phyloP scores from a whole-genome alignment of 2,888 invertebrate species.

The Phanerotoma sp. region DNA sequence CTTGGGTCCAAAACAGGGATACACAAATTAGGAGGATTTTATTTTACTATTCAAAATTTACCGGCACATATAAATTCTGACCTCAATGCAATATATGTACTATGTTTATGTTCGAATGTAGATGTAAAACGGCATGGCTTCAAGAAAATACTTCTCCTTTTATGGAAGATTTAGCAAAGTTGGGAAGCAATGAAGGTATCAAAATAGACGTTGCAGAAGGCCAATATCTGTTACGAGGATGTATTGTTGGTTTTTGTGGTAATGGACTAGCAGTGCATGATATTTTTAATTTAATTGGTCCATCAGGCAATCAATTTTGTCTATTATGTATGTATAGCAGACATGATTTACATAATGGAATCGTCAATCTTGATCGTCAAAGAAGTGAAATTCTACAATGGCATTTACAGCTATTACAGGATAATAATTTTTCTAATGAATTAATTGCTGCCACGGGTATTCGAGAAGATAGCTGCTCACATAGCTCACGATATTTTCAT shows the following conservation, averaged over 20 bases:
- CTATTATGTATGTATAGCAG: slow-evolving; percentile 22
- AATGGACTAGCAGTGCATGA: slow-evolving; percentile 31
- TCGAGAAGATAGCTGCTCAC: slow-evolving; percentile 15
- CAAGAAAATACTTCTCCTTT: slow-evolving; percentile 29
- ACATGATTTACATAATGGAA: slow-evolving; percentile 15
- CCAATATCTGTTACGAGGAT: slow-evolving; percentile 26
- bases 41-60: too few relatives aligned
- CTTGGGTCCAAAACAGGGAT: too few relatives aligned
- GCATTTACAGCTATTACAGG: slow-evolving; percentile 11
- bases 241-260: slow-evolving; percentile 25
- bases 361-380: slow-evolving; percentile 4
- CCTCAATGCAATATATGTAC: too few relatives aligned
- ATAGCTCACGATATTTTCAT: slow-evolving; percentile 20
- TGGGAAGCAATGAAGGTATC: slow-evolving; percentile 30
- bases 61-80: too few relatives aligned
- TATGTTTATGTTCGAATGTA: too few relatives aligned
- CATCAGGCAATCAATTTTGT: slow-evolving; percentile 28
- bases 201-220: slow-evolving; percentile 15
- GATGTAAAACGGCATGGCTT: too few relatives aligned
- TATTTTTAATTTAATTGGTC: slow-evolving; percentile 25
- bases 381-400: slow-evolving; percentile 20
- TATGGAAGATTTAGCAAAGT: slow-evolving; percentile 26
- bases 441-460: slow-evolving; percentile 21
- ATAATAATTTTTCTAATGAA: background rate
- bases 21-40: too few relatives aligned